A percentile compares a stretch with the other conserved stretches of the same genome.
Conservation (phyloP, 2,797 vertebrate genomes). For the Columba guinea region DNA sequence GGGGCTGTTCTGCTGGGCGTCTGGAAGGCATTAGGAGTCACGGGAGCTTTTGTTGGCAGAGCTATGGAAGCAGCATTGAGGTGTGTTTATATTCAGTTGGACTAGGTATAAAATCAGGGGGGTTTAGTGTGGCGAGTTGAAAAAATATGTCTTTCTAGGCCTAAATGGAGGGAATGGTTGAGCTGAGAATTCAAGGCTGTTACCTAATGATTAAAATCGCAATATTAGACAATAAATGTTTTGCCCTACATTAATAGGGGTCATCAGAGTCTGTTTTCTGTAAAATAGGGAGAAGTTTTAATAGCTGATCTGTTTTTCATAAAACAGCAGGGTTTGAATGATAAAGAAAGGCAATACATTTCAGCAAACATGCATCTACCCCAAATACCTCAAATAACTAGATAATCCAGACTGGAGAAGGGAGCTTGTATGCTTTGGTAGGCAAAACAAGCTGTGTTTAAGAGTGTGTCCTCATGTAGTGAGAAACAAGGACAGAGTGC, state of each 20-base stretch:
- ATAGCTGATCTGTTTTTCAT: not conserved
- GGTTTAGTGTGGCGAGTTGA: not conserved
- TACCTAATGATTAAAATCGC: not conserved
- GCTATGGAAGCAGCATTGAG: not conserved
- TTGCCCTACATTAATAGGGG: not conserved
- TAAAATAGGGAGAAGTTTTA: not conserved
- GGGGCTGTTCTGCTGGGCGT: not conserved
- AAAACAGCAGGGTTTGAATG: not conserved
- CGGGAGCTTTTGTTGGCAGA: not conserved
- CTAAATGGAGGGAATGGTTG: not conserved
- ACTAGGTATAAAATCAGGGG: not conserved
- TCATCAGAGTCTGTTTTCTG: not conserved
- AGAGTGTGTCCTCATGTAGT: not conserved
- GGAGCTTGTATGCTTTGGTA: not conserved
- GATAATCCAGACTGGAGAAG: not conserved
- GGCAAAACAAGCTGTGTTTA: not conserved
- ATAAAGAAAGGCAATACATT: not conserved
- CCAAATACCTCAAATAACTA: not conserved
- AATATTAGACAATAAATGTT: not conserved
- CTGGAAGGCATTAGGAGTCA: constrained; percentile 16
- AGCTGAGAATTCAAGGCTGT: not conserved
- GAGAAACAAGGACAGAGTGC: not conserved
- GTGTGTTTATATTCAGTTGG: not conserved
- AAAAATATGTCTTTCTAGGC: not conserved
- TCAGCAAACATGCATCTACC: not conserved